phyloP scores from a whole-genome alignment of 2,797 vertebrate genomes.

The Danio kyathit region DNA sequence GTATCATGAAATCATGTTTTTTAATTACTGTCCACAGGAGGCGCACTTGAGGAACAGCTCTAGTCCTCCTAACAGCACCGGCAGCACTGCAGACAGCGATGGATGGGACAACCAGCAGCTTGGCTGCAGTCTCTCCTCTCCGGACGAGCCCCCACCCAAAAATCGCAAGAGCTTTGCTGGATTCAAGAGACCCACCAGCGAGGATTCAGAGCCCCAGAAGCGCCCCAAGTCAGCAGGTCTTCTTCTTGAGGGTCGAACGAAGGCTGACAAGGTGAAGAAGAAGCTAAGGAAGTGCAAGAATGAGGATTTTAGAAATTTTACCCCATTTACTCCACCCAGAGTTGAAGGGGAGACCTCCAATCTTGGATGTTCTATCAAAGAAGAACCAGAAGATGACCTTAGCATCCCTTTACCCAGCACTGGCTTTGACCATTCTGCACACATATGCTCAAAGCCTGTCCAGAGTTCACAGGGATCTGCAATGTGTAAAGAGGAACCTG shows the following conservation, averaged over 20 bases:
- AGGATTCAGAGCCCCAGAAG: slow-evolving; percentile 68
- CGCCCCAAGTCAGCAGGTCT: slow-evolving; percentile 78
- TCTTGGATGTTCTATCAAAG: slow-evolving; percentile 82
- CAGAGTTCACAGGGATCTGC: slow-evolving; percentile 69
- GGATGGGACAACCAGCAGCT: slow-evolving; percentile 87
- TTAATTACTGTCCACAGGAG: slow-evolving; percentile 76
- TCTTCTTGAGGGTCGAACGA: slow-evolving; percentile 87
- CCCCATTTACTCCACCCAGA: not conserved
- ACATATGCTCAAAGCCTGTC: slow-evolving; percentile 39
- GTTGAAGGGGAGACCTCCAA: slow-evolving; percentile 44
- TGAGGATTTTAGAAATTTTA: slow-evolving; percentile 48
- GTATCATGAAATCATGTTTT: not conserved
- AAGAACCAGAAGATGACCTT: slow-evolving; percentile 85
- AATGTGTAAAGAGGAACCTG: slow-evolving; percentile 76
- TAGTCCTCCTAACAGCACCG: slow-evolving; percentile 95
- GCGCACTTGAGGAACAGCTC: slow-evolving; percentile 88
- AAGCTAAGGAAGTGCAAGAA: slow-evolving; percentile 82
- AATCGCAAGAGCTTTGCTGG: slow-evolving; percentile 78
- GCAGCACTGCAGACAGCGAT: slow-evolving; percentile 94
- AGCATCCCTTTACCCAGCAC: slow-evolving; percentile 72
- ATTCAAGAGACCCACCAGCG: slow-evolving; percentile 72
- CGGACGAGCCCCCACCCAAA: slow-evolving; percentile 65
- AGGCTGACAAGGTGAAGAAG: slow-evolving; percentile 89
- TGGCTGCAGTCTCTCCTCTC: slow-evolving; percentile 74
- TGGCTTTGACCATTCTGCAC: slow-evolving; percentile 28